These are phyloP conservation scores for Muraenolepis orangiensis DNA, from an alignment of 2,797 vertebrate species.

Conservation along the genomic window DNA sequence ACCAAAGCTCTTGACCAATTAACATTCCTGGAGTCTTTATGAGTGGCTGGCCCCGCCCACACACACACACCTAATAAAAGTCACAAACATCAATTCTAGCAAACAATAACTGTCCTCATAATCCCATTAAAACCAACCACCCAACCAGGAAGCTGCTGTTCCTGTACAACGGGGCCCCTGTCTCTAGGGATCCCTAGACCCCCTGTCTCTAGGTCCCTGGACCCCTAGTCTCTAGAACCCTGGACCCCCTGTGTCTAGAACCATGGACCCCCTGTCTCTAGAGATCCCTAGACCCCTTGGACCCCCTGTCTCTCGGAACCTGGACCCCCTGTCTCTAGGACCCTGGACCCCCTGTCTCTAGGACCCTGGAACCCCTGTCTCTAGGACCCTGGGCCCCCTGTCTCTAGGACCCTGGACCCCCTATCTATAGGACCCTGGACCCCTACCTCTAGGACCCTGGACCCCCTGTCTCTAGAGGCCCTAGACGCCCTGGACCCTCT, in stretches of 20 bases:
- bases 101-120: constrained; percentile 77
- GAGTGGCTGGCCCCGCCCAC: constrained; percentile 66
- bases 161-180: background rate
- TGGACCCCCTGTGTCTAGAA: background rate
- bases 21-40: constrained; percentile 78
- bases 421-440: background rate
- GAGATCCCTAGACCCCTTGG: background rate
- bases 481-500: too few species aligned
- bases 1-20: constrained; percentile 77
- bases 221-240: too few species aligned
- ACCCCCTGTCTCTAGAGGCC: too few species aligned
- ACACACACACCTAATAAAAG: constrained; percentile 81
- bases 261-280: too few species aligned
- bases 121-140: constrained; percentile 72
- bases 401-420: background rate
- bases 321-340: too few species aligned
- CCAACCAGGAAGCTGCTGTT: background rate
- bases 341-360: too few species aligned
- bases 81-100: constrained; percentile 76
- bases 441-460: background rate
- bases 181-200: background rate
- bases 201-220: background rate
- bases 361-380: background rate
- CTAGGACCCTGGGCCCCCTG: background rate
- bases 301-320: background rate